Evolutionary conservation across 1,140 invertebrate species (phyloP).

Genomic region (Apis laboriosa): DNA sequence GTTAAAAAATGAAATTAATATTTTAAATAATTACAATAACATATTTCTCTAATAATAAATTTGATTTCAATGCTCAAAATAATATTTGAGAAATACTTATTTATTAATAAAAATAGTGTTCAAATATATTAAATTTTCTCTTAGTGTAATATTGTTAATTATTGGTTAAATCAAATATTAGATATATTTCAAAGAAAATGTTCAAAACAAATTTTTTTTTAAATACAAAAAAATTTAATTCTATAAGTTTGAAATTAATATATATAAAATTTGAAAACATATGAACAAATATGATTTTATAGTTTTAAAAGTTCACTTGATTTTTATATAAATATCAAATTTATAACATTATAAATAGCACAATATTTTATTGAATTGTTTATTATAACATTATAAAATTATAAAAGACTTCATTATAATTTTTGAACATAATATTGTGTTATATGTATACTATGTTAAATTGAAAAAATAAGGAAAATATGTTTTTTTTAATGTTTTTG

Average conservation of each 20-base stretch:
- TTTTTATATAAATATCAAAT: background rate
- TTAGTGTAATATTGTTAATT: background rate
- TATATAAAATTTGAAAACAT: background rate
- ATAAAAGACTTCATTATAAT: background rate
- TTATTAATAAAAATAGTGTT: background rate
- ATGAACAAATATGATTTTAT: background rate
- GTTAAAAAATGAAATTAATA: conserved; percentile 4
- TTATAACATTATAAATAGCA: background rate
- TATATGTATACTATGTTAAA: background rate
- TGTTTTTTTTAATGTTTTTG: no score
- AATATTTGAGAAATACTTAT: background rate
- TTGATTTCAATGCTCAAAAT: background rate
- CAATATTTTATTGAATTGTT: background rate
- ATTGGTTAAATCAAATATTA: background rate
- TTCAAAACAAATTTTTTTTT: background rate
- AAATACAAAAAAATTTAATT: background rate
- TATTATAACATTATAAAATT: background rate
- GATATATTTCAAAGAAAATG: background rate
- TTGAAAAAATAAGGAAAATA: background rate
- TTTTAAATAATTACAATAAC: background rate
- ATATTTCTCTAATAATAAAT: background rate
- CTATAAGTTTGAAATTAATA: background rate
- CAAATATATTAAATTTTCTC: background rate
- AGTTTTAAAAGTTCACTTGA: background rate
- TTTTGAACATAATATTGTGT: background rate